These are phyloP conservation scores for Uria aalge DNA, from an alignment of 2,113 vertebrate genomes.

Conservation along the genomic window DNA sequence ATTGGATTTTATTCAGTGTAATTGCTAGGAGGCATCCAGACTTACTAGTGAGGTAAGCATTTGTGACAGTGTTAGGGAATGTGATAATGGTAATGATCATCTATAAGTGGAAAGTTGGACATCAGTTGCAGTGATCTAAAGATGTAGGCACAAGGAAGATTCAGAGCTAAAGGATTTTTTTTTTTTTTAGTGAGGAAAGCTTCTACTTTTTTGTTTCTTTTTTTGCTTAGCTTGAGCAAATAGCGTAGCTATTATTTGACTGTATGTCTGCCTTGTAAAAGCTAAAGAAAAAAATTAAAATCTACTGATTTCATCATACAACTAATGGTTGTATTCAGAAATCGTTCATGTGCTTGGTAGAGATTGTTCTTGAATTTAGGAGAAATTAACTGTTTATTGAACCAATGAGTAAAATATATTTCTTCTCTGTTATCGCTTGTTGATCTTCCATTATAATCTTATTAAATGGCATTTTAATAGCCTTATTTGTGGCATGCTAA, in stretches of 20 bases:
- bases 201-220: background rate
- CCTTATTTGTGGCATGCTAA: background rate
- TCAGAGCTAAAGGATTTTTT: background rate
- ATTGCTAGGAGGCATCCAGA: background rate
- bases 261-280: background rate
- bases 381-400: background rate
- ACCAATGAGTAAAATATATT: background rate
- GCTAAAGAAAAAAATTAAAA: background rate
- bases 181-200: background rate
- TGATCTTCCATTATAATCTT: background rate
- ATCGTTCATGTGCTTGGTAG: background rate
- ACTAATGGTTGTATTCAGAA: background rate
- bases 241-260: accelerated
- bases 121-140: background rate
- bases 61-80: constrained; percentile 20
- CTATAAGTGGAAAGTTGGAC: background rate
- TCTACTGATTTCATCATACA: background rate
- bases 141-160: background rate
- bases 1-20: constrained; percentile 17
- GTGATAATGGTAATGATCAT: constrained; percentile 9
- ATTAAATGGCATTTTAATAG: background rate
- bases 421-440: background rate
- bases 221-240: background rate
- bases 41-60: background rate
- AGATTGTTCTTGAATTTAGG: background rate